These are phyloP conservation scores for Otis tarda DNA, from an alignment of 2,113 vertebrate species.

Conservation along the genomic window DNA sequence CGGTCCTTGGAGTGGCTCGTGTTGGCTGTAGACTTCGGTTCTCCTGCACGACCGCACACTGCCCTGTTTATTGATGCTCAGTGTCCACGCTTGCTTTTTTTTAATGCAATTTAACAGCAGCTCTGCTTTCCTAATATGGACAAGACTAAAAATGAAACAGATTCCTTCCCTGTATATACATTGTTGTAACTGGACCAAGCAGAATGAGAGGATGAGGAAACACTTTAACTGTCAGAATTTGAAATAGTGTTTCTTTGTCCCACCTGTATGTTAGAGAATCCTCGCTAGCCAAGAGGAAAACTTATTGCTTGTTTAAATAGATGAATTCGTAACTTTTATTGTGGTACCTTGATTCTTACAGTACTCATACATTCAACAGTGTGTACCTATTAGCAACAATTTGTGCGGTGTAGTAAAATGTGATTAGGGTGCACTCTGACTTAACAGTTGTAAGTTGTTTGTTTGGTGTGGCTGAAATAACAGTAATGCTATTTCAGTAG, in stretches of 20 bases:
- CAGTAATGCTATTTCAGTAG: not conserved
- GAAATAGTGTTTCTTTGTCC: not conserved
- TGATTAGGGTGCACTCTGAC: not conserved
- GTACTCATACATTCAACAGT: not conserved
- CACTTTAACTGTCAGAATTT: not conserved
- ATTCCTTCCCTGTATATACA: not conserved
- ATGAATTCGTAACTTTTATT: not conserved
- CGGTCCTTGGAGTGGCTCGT: not conserved
- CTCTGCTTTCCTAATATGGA: not conserved
- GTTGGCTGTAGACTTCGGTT: not conserved
- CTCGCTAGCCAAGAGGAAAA: not conserved
- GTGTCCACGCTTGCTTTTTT: not conserved
- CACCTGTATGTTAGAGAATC: not conserved
- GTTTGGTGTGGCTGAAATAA: not conserved
- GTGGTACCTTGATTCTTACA: not conserved
- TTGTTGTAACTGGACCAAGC: not conserved
- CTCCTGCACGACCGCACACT: not conserved
- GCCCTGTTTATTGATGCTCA: not conserved
- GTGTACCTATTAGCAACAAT: not conserved
- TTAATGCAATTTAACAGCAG: constrained; percentile 9
- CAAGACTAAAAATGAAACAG: constrained; percentile 12
- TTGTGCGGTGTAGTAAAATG: not conserved
- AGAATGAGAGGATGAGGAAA: constrained; percentile 9
- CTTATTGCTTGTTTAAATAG: not conserved
- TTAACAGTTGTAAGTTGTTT: not conserved